These are phyloP conservation scores for Prionailurus viverrinus DNA, from an alignment of 2,113 vertebrate genomes.

Conservation along the genomic window DNA sequence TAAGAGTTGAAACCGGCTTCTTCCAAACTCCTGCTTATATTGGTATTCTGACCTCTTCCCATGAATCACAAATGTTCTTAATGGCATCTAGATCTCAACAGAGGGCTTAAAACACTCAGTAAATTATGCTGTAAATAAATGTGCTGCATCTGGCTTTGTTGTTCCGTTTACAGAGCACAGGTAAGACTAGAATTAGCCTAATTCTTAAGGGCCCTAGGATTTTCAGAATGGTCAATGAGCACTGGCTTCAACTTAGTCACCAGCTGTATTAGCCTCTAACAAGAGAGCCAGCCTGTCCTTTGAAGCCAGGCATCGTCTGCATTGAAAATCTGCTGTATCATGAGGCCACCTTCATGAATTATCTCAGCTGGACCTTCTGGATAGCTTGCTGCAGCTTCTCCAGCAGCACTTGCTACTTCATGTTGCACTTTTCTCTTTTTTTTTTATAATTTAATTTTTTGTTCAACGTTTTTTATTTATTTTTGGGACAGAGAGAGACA, in stretches of 20 bases:
- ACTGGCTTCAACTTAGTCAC: background rate
- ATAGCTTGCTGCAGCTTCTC: background rate
- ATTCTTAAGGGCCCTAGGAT: background rate
- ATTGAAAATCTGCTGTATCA: background rate
- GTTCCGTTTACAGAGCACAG: background rate
- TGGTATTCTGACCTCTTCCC: background rate
- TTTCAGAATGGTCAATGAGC: background rate
- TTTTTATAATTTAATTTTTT: too few species aligned
- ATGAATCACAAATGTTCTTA: background rate
- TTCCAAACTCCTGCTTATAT: background rate
- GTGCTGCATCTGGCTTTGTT: background rate
- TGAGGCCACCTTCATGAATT: background rate
- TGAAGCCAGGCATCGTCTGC: background rate
- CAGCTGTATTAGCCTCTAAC: background rate
- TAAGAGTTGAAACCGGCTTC: background rate
- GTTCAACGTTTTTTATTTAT: too few species aligned
- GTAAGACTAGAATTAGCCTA: background rate
- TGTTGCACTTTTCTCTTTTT: too few species aligned
- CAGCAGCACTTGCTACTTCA: background rate
- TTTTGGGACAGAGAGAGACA: too few species aligned
- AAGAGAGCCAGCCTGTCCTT: background rate
- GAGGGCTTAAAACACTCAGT: background rate
- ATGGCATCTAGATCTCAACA: background rate
- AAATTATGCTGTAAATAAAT: background rate
- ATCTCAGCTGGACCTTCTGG: background rate